phyloP scores from a whole-genome alignment of 2,113 vertebrate genomes.

The Parotia lawesii region DNA sequence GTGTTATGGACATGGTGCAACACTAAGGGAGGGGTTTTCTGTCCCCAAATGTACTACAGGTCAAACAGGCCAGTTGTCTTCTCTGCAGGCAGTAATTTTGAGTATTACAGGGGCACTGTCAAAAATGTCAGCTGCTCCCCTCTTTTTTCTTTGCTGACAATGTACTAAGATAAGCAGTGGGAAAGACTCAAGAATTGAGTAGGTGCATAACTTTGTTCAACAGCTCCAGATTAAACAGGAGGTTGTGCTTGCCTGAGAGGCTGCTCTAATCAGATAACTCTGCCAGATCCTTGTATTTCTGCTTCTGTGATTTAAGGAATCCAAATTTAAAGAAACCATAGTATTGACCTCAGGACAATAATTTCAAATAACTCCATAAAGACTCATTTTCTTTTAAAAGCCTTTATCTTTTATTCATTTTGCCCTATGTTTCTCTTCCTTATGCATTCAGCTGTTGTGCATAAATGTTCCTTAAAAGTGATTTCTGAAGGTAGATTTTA shows the following conservation, averaged over 20 bases:
- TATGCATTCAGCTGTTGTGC: not conserved
- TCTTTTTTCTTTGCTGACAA: not conserved
- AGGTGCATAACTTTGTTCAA: not conserved
- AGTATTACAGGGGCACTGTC: not conserved
- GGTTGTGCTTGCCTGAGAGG: not conserved
- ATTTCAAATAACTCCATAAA: not conserved
- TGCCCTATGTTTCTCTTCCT: not conserved
- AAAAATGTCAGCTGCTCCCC: not conserved
- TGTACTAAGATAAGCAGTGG: not conserved
- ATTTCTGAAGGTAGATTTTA: conserved; percentile 32
- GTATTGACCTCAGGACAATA: not conserved
- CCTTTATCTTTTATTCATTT: not conserved
- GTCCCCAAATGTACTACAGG: not conserved
- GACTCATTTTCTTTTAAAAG: not conserved
- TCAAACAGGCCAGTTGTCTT: not conserved
- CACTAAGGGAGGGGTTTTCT: not conserved
- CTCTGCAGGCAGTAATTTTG: not conserved
- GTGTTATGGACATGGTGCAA: not conserved
- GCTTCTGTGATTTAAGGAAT: not conserved
- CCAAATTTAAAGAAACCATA: not conserved
- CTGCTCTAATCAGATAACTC: not conserved
- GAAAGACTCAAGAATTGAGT: not conserved
- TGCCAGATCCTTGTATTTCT: not conserved
- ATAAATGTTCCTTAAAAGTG: not conserved
- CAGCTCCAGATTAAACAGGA: not conserved